Percentiles rank a stretch among this genome's conserved stretches.
Conservation (phyloP, 2,113 vertebrate species). For the Callospermophilus lateralis region DNA sequence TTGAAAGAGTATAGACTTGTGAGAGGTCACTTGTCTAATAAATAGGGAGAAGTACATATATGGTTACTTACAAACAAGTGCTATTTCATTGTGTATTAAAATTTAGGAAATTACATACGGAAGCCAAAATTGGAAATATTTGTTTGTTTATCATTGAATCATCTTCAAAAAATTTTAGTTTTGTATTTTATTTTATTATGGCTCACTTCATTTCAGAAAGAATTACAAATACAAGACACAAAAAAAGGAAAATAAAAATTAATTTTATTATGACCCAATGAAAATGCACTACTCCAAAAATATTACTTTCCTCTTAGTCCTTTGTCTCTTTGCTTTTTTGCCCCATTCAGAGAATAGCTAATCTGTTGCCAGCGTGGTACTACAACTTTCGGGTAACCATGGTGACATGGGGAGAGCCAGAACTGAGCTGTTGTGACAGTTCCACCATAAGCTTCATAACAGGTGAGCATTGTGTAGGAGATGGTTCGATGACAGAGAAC, state of each 20-base stretch:
- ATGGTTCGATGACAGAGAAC: accelerated
- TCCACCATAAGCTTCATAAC: slow-evolving; percentile 96
- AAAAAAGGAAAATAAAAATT: slow-evolving; percentile 43
- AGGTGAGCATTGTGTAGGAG: slow-evolving; percentile 85
- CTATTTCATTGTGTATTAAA: not conserved
- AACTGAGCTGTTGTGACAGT: slow-evolving; percentile 95
- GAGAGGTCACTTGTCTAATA: not conserved
- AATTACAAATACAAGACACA: not conserved
- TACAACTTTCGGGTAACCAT: slow-evolving; percentile 98
- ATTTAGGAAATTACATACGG: not conserved
- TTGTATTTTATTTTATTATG: slow-evolving; percentile 30
- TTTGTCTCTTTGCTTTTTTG: slow-evolving; percentile 43
- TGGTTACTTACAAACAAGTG: not conserved
- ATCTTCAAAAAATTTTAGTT: not conserved
- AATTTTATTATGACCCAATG: not conserved
- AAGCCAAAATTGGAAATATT: not conserved
- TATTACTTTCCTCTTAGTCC: not conserved
- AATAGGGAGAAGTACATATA: not conserved
- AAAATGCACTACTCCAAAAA: not conserved
- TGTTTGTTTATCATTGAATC: not conserved
- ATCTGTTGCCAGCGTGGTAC: slow-evolving; percentile 96
- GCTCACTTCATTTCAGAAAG: not conserved
- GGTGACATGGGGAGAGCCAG: slow-evolving; percentile 97
- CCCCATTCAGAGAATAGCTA: slow-evolving; percentile 91
- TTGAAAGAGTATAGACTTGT: not conserved